Evolutionary conservation across 2,888 invertebrate species (phyloP), one percentile per base, ranked within the genome.

Genomic region (Fissipunctia ypsillon): DNA sequence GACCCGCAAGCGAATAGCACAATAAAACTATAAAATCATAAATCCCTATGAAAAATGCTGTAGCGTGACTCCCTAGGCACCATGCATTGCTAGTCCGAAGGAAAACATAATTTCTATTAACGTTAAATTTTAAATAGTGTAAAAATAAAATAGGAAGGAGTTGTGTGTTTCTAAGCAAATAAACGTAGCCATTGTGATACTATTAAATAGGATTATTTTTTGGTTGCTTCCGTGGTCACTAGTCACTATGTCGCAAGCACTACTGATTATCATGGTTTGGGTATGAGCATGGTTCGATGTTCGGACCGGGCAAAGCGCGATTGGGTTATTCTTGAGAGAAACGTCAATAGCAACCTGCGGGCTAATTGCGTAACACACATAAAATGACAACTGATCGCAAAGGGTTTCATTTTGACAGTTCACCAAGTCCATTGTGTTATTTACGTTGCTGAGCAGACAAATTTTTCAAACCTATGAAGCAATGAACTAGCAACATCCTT

Each of bases 1-100:
- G 83, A 82, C 88, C 74, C 67, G 61, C 72, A 74, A 83, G 85
- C 87, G 88, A 91, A 91, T 89, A 90, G 89, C 89, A 88, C 88
- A 88, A 90, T 91, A 90, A 90, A 91, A 89, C 91, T 89, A 91
- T 94, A 91, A 93, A 93, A 90, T 88, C 89, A 92, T 94, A 94
- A 94, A 94, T 93, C 88, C 84, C 84, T 83, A 86, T 90, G 90
- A 91, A 88, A 88, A 83, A 85, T 80, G 79, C 69, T 86, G 74
- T 92, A 72, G 91, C 92, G 92, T 93, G 93, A 92, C 91, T 88
- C 69, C 78, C 68, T 74, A 60, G 76, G 81, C 84, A 87, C 61
- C 65, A 56, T 74, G 83, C 76, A 76, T 74, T 61, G 60, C 52
- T 78, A 68, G 45, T 59, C 69, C 57, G 22, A 31, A n/a, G 64